phyloP scores from a whole-genome alignment of 2,797 vertebrate species.

The Podarcis lilfordi region DNA sequence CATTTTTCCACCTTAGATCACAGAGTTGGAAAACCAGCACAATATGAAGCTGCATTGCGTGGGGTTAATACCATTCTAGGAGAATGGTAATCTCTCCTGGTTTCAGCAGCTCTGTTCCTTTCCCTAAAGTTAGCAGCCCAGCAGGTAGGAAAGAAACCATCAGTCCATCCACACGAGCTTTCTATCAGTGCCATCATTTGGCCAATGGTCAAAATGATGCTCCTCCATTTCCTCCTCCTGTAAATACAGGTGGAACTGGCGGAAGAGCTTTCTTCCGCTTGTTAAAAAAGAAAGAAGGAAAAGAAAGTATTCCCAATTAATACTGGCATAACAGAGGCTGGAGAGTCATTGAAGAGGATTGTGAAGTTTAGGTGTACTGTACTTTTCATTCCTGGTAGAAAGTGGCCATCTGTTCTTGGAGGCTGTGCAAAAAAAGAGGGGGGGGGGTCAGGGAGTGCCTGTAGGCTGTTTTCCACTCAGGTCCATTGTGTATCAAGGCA shows the following conservation, averaged over 20 bases:
- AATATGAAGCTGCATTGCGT: background rate
- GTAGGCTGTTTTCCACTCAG: slow-evolving; percentile 29
- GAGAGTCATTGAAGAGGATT: slow-evolving; percentile 20
- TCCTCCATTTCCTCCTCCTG: slow-evolving; percentile 9
- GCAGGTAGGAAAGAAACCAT: background rate
- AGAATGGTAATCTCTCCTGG: background rate
- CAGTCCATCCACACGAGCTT: slow-evolving; percentile 37
- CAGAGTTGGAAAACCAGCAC: background rate
- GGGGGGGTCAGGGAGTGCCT: slow-evolving; percentile 4
- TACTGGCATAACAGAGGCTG: slow-evolving; percentile 70
- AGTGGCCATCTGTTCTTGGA: slow-evolving; percentile 54
- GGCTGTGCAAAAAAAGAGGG: slow-evolving; percentile 70
- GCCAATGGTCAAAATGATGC: slow-evolving; percentile 10
- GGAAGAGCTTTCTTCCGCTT: slow-evolving; percentile 54
- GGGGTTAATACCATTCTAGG: background rate
- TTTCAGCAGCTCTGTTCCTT: background rate
- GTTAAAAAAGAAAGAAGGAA: slow-evolving; percentile 65
- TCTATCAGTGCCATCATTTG: slow-evolving; percentile 31
- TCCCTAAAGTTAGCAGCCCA: background rate
- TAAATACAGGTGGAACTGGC: slow-evolving; percentile 32
- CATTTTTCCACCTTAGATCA: slow-evolving; percentile 8
- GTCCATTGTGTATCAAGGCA: slow-evolving; percentile 29
- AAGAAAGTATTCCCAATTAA: slow-evolving; percentile 55
- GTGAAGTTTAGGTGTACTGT: slow-evolving; percentile 24
- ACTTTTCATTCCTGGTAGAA: slow-evolving; percentile 51